These are phyloP conservation scores for Montipora efflorescens DNA, from an alignment of 64 coral and sea anemone species.

Conservation along the genomic window DNA sequence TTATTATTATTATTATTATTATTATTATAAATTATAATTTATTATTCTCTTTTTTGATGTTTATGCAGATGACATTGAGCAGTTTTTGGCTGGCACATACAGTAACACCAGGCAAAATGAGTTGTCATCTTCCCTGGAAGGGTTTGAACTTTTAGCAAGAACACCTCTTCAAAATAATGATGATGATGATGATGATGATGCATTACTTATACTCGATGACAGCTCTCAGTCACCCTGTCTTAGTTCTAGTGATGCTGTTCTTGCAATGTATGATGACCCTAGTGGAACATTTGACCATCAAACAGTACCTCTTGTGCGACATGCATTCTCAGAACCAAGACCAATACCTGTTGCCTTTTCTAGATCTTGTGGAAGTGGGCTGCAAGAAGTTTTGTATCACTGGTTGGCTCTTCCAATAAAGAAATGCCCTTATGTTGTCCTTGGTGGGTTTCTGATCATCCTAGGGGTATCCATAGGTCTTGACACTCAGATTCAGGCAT, in stretches of 20 bases:
- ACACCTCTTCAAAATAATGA: not conserved
- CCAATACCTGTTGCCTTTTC: no score
- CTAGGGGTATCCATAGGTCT: slow-evolving; percentile 57
- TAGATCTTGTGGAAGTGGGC: slow-evolving; percentile 32
- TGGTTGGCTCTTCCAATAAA: slow-evolving; percentile 64
- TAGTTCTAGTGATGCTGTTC: slow-evolving; percentile 31
- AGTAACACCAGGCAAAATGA: not conserved
- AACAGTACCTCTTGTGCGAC: not conserved
- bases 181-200: slow-evolving; percentile 17
- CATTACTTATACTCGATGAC: not conserved
- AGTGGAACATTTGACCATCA: slow-evolving; percentile 5
- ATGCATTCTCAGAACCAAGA: no score
- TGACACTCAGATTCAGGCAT: slow-evolving; percentile 65
- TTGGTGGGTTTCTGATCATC: slow-evolving; percentile 29
- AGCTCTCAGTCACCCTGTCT: not conserved
- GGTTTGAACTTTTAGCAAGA: slow-evolving; percentile 4
- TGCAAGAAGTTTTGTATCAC: slow-evolving; percentile 66
- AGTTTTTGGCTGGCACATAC: slow-evolving; percentile 72
- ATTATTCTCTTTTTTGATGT: not conserved
- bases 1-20: no score
- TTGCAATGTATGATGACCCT: slow-evolving; percentile 39
- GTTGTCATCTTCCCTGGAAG: not conserved
- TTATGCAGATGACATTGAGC: slow-evolving; percentile 66
- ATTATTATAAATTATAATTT: not conserved
- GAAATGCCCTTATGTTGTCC: slow-evolving; percentile 43